Evolutionary conservation across 2,888 invertebrate genomes (phyloP), one percentile per base, ranked within the genome.

Genomic region (Argyresthia albistria): DNA sequence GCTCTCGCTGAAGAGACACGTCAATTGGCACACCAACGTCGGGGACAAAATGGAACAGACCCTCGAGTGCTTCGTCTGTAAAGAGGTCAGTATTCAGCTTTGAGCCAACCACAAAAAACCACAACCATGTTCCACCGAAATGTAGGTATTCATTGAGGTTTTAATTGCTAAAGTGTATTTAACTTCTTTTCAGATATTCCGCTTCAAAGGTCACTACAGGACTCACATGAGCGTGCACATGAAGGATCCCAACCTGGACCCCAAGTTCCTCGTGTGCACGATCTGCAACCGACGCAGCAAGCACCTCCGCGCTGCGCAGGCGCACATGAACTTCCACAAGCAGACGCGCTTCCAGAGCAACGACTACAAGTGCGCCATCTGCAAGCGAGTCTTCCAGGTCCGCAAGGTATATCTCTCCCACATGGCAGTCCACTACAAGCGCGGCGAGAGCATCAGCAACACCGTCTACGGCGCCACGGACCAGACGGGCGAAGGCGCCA

Each of bases 361-460:
- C 43, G 87, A 87, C 70, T 88, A 88, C 63, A 76, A 81, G 63
- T 88, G 88, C 61, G 76, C 84, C 39, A 80, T 88, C 50, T 88
- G 88, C 68, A 80, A 82, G 55, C 65, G 78, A 15, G 71, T 86
- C n/a, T 88, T 87, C 65, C 82, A 84, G 55, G 62, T 68, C 58
- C 60, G 84, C 0, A 79, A 78, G 55, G 83, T 86, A 1, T 84
- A 87, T 55, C 73, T 86, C 42, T 78, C 84, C 0, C 88, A 88
- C 57, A 88, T 87, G 84, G 80, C 81, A 8, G 76, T 84, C 43
- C 88, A 88, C 55, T 80, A 74, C 63, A 87, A 86, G 57, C 73
- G 77, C 25, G 88, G 87, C 1, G 88, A 88, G 52, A 77, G 80
- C 56, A 67, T 67, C 4, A 69, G 71, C 54, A 80, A 83, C 59